These are phyloP conservation scores for Pangasius macronema DNA, from an alignment of 2,797 vertebrate species.

Conservation along the genomic window DNA sequence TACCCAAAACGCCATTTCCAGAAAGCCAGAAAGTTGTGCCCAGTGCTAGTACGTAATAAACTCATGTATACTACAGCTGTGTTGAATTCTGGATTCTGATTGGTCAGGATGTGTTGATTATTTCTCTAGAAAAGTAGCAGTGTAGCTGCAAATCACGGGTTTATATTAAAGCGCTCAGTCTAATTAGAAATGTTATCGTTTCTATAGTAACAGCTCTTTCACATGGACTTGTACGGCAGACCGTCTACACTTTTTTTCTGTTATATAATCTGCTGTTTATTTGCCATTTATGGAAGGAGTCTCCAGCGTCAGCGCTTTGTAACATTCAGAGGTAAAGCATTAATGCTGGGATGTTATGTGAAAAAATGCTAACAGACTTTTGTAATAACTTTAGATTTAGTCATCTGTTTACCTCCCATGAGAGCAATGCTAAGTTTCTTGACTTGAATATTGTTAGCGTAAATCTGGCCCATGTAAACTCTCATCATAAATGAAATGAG, in stretches of 20 bases:
- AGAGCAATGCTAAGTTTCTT: neutral
- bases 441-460: neutral
- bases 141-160: neutral
- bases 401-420: neutral
- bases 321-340: too few species aligned
- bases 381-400: neutral
- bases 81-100: neutral
- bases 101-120: neutral
- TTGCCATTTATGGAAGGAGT: neutral
- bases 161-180: neutral
- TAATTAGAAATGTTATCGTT: neutral
- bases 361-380: neutral
- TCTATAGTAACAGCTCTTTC: neutral
- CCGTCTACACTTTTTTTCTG: too few species aligned
- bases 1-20: neutral
- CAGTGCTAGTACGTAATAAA: neutral
- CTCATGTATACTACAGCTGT: neutral
- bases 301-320: neutral
- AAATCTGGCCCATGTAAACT: neutral
- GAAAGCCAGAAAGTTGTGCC: neutral
- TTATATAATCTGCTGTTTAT: too few species aligned
- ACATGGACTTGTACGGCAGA: neutral
- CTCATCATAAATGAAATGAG: slow-evolving; percentile 1
- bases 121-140: neutral
- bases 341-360: neutral